Evolutionary conservation across 1,140 invertebrate species (phyloP), one percentile per base, ranked within the genome.

Genomic region (Caerostris darwini): DNA sequence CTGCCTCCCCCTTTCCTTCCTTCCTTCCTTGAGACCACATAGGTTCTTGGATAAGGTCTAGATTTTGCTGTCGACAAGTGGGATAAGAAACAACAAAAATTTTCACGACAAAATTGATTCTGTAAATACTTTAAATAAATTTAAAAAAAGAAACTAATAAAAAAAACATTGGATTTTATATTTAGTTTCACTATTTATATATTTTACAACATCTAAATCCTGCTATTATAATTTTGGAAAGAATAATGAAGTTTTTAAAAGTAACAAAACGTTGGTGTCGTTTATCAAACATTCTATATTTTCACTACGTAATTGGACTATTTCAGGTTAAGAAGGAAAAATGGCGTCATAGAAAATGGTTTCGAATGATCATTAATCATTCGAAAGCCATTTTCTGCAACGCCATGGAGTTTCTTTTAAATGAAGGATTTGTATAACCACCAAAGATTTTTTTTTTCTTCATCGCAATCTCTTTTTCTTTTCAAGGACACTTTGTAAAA

Each of bases 401-500:
- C 61, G 61, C 61, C n/a, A 34, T 67, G n/a, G n/a, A 17, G 14
- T 67, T 67, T 67, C 61, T 14, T 67, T 67, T n/a, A 17, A 14
- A 67, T 67, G 14, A 67, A 67, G 61, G 5, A n/a, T 67, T n/a
- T 67, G 61, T 17, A 67, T 17, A 67, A 67, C 61, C 61, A 67
- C 61, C 61, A 67, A 67, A 67, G 61, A n/a, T 67, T 67, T 64
- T 64, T 67, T 64, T 64, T 64, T 64, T 64, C 17, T 64, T 64
- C n/a, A 64, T 64, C n/a, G 5, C 61, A 64, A 17, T n/a, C 3
- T 17, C n/a, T 67, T 67, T 6, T 3, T 67, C n/a, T 67, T 67
- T 12, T 67, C 17, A 67, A 67, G 61, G 61, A 67, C 61, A 67
- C 61, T 67, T 67, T 17, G 5, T 14, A n/a, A 67, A 67, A 5